Conservation (phyloP, 2,888 invertebrate genomes). For the Spodoptera exigua region DNA sequence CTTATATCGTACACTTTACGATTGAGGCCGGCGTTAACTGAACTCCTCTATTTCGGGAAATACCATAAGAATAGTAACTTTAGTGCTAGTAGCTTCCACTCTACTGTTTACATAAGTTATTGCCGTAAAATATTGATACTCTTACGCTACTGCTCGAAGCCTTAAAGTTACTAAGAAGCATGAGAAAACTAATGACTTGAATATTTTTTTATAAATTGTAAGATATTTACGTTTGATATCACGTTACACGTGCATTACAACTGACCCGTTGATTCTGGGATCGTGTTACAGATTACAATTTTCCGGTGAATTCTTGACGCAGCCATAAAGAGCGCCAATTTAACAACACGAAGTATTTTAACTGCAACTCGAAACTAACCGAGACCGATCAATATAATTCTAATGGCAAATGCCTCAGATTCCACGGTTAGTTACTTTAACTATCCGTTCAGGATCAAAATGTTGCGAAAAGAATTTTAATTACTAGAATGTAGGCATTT, state of each 20-base stretch:
- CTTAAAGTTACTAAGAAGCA: not conserved
- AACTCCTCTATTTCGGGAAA: constrained; percentile 72
- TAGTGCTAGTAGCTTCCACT: not conserved
- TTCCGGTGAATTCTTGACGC: constrained; percentile 58
- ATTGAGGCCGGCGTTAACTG: constrained; percentile 69
- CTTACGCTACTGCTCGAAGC: not conserved
- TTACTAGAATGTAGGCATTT: constrained; percentile 39
- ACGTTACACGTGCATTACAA: constrained; percentile 23
- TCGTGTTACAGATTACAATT: constrained; percentile 53
- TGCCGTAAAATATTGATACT: constrained; percentile 1
- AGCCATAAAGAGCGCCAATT: constrained; percentile 53
- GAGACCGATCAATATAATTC: constrained; percentile 58
- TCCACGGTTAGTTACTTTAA: constrained; percentile 45
- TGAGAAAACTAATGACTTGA: not conserved
- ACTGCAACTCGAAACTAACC: constrained; percentile 51
- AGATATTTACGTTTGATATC: constrained; percentile 10
- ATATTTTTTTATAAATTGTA: constrained; percentile 1
- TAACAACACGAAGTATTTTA: constrained; percentile 55
- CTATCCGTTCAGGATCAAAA: constrained; percentile 40
- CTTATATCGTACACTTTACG: constrained; percentile 77
- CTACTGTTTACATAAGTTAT: constrained; percentile 5
- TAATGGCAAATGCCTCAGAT: constrained; percentile 51
- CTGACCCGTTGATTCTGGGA: constrained; percentile 24
- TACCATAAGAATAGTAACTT: constrained; percentile 23
- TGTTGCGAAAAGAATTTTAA: constrained; percentile 44